Percentiles rank a stretch among this genome's conserved stretches.
phyloP scores from a whole-genome alignment of 2,888 invertebrate genomes.

The Aromia moschata region DNA sequence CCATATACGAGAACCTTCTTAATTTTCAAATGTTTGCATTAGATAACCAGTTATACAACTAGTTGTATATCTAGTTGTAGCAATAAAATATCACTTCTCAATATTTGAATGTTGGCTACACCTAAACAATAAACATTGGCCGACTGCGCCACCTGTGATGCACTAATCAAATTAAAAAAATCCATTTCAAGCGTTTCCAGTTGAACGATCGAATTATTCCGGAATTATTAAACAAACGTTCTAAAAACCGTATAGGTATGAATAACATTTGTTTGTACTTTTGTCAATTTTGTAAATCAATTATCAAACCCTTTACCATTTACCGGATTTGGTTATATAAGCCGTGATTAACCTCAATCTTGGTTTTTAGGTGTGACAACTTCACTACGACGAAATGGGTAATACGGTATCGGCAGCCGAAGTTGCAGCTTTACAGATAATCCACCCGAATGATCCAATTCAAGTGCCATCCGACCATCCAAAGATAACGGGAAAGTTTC shows the following conservation, averaged over 20 bases:
- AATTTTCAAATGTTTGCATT: too few species aligned
- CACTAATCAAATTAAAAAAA: neutral
- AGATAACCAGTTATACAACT: too few species aligned
- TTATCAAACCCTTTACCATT: too few species aligned
- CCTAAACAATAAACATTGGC: too few species aligned
- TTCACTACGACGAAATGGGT: constrained; percentile 63
- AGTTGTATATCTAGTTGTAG: too few species aligned
- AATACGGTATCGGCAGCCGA: constrained; percentile 70
- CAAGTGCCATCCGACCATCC: constrained; percentile 38
- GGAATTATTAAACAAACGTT: neutral
- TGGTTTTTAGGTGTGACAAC: constrained; percentile 4
- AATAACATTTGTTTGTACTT: neutral
- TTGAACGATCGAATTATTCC: neutral
- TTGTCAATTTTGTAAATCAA: too few species aligned
- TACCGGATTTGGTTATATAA: constrained; percentile 15
- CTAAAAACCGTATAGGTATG: constrained; percentile 1
- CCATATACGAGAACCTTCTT: too few species aligned
- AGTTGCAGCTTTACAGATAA: constrained; percentile 65
- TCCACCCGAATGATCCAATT: constrained; percentile 55
- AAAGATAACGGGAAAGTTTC: constrained; percentile 63
- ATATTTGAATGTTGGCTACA: too few species aligned
- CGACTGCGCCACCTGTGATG: too few species aligned
- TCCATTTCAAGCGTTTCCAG: neutral
- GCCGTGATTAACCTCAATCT: constrained; percentile 2
- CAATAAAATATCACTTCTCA: too few species aligned